Evolutionary conservation across 2,888 invertebrate species (phyloP).

Genomic region (Copidosoma aretas): DNA sequence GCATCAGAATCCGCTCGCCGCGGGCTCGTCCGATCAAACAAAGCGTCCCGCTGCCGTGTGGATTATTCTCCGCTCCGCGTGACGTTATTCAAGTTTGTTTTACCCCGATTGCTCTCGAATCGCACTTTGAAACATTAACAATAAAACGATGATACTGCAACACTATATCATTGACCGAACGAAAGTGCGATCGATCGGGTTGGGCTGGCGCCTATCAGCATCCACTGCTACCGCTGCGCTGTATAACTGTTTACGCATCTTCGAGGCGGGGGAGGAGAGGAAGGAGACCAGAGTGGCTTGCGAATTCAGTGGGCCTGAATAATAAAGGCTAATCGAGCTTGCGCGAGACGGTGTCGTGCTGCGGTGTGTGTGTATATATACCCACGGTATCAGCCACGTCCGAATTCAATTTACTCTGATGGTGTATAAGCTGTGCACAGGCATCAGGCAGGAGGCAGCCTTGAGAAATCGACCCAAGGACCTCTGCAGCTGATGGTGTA

Average conservation of each 20-base stretch:
- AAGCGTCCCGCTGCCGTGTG: too few species aligned
- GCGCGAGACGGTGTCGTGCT: slow-evolving; percentile 10
- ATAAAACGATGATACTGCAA: background rate
- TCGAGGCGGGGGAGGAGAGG: background rate
- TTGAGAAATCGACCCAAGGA: too few species aligned
- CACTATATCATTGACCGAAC: background rate
- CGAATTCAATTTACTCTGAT: slow-evolving; percentile 33
- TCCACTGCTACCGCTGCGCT: too few species aligned
- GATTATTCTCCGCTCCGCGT: too few species aligned
- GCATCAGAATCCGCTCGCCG: background rate
- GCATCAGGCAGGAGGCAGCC: background rate
- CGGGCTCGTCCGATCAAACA: background rate
- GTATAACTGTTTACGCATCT: slow-evolving; percentile 16
- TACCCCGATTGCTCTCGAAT: too few species aligned
- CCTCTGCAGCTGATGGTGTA: too few species aligned
- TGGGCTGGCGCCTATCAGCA: too few species aligned
- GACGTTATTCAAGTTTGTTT: too few species aligned
- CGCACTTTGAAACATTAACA: background rate
- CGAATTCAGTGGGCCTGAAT: slow-evolving; percentile 35
- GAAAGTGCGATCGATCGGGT: too few species aligned
- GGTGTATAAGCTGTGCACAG: background rate
- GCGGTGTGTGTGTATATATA: background rate
- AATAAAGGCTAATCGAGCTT: slow-evolving; percentile 37
- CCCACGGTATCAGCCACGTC: slow-evolving; percentile 21
- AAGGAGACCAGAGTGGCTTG: background rate